Evolutionary conservation across 1,140 invertebrate species (phyloP).

Genomic region (Micrasema minimum): DNA sequence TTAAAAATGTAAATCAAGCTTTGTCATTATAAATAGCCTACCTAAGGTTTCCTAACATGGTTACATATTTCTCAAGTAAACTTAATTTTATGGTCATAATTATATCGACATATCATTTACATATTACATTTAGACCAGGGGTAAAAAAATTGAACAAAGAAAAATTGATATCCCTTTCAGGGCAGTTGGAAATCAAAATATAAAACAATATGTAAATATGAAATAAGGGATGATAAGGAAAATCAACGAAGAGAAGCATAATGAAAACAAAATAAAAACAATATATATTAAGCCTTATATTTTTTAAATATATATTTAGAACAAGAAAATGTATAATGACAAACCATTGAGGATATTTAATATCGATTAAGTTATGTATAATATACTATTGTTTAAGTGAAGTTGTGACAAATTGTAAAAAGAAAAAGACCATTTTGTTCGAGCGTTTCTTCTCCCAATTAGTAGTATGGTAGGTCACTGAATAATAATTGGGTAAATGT

Average conservation of each 20-base stretch:
- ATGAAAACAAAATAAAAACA: slow-evolving; percentile 52
- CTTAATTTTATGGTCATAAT: no score
- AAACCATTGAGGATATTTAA: slow-evolving; percentile 70
- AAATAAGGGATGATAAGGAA: slow-evolving; percentile 51
- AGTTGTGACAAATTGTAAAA: slow-evolving; percentile 63
- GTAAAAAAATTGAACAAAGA: slow-evolving; percentile 1
- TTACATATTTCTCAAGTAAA: no score
- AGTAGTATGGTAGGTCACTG: slow-evolving; percentile 7
- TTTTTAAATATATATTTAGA: slow-evolving; percentile 69
- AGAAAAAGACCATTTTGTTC: slow-evolving; percentile 49
- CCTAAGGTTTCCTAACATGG: no score
- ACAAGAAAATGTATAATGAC: slow-evolving; percentile 70
- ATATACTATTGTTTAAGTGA: slow-evolving; percentile 68
- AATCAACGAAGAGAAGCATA: slow-evolving; percentile 50
- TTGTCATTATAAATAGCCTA: no score
- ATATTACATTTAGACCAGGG: background rate
- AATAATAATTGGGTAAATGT: slow-evolving; percentile 21
- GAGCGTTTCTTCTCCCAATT: background rate
- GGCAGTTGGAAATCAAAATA: slow-evolving; percentile 8
- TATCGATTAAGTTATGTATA: slow-evolving; percentile 66
- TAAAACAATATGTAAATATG: slow-evolving; percentile 49
- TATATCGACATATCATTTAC: no score
- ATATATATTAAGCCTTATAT: slow-evolving; percentile 55
- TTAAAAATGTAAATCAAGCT: no score
- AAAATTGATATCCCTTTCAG: background rate